A percentile compares a stretch with the other conserved stretches of the same genome.
Evolutionary conservation across 2,888 invertebrate species (phyloP).

Genomic region (Nephrotoma flavescens): DNA sequence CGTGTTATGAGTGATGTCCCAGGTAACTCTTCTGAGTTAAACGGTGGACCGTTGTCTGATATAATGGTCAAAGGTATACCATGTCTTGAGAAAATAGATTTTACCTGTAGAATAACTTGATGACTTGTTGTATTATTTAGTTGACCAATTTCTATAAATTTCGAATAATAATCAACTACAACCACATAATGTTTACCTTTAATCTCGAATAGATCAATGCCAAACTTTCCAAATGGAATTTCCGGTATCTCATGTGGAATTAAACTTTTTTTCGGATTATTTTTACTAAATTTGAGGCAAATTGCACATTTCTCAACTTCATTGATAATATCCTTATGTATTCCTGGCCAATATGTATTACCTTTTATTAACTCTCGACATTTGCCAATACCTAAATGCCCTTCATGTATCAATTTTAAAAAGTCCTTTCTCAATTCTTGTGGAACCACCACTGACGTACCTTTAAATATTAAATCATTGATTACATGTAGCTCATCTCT

Average conservation of each 20-base stretch:
- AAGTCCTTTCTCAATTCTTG: slow-evolving; percentile 14
- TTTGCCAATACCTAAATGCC: slow-evolving; percentile 17
- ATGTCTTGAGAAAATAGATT: not conserved
- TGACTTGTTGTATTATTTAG: too few relatives aligned
- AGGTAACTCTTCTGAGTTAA: not conserved
- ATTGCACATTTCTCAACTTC: too few relatives aligned
- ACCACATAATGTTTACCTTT: not conserved
- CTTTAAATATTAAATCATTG: slow-evolving; percentile 11
- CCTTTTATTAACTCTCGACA: slow-evolving; percentile 14
- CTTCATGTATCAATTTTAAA: slow-evolving; percentile 15
- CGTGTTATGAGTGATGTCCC: not conserved
- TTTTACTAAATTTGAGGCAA: slow-evolving; percentile 13
- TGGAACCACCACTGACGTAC: slow-evolving; percentile 13
- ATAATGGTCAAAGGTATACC: not conserved
- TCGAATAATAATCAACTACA: slow-evolving; percentile 9
- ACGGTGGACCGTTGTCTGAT: not conserved
- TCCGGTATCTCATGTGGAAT: not conserved
- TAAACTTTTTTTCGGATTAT: slow-evolving; percentile 9
- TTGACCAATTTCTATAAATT: not conserved
- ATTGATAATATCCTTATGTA: too few relatives aligned
- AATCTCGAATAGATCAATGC: not conserved
- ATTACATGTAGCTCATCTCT: slow-evolving; percentile 10
- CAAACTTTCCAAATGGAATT: slow-evolving; percentile 9
- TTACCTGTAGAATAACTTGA: too few relatives aligned
- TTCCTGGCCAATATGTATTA: slow-evolving; percentile 16